Evolutionary conservation across 2,888 invertebrate species (phyloP), one percentile per base, ranked within the genome.

Genomic region (Corbicula japonica): DNA sequence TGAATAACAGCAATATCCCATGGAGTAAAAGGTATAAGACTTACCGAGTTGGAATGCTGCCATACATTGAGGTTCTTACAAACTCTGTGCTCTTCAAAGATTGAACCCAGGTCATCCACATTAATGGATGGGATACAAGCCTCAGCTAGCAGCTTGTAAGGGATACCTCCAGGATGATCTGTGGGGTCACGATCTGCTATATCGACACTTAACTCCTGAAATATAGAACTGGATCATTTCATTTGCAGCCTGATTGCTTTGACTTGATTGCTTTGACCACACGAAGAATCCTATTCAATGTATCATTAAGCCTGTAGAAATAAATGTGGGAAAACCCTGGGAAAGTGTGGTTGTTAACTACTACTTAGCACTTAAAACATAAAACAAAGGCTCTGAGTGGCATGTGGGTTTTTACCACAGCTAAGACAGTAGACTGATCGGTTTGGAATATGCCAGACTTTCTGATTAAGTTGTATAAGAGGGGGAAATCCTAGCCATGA

Each of bases 11-110:
- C n/a, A n/a, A n/a, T n/a, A n/a, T n/a, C n/a, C n/a, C n/a, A n/a
- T n/a, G n/a, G n/a, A n/a, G n/a, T n/a, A 18, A 12, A 5, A 28
- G 54, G 6, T 23, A 28, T 26, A n/a, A 26, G 21, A 63, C 73
- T 73, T 72, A 92, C 92, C 77, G 89, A 85, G 75, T 90, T 87
- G 32, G 85, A 82, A 68, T 90, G 90, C 72, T 92, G 92, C 91
- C 91, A 92, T 10, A 91, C 83, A 56, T 87, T 91, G 52, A 93
- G 90, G 77, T 92, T 93, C 78, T 91, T 91, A 78, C 91, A 92
- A 65, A 94, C 87, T 58, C 92, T 86, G 76, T 94, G 94, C 86
- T 94, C 94, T 83, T 94, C 94, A 87, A 94, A 94, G 69, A 94
- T 93, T 26, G 90, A 84, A 34, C 92, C 92, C 41, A 92, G 81